phyloP scores from a whole-genome alignment of 2,113 vertebrate species.

The Lipotes vexillifer region DNA sequence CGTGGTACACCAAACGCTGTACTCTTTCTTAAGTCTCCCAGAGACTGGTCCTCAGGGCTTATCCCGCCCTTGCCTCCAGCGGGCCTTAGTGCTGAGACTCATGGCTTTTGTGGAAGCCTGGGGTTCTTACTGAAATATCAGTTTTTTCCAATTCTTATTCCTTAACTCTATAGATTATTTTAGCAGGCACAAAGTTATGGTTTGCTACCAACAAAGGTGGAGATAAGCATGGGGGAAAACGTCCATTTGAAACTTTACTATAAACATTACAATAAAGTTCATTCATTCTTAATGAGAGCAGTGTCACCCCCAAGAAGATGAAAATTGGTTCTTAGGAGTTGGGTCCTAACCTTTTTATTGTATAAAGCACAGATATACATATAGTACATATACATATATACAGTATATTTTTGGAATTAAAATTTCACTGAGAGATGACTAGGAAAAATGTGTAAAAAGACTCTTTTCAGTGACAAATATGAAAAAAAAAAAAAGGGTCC shows the following conservation, averaged over 20 bases:
- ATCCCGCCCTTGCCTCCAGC: neutral
- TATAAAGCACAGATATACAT: neutral
- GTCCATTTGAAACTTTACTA: neutral
- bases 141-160: neutral
- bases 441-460: neutral
- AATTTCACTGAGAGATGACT: neutral
- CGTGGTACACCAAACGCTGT: fast-evolving
- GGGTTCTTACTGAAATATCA: neutral
- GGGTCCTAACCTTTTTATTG: neutral
- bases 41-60: neutral
- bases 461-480: neutral
- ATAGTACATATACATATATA: neutral
- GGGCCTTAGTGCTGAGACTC: neutral
- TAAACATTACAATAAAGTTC: neutral
- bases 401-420: neutral
- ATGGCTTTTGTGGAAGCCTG: neutral
- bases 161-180: neutral
- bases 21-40: neutral
- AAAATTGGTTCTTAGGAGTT: neutral
- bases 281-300: neutral
- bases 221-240: neutral
- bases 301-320: neutral
- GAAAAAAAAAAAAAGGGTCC: neutral
- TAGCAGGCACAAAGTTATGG: neutral
- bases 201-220: neutral